Base-by-base conservation (phyloP, 2,888 invertebrate genomes). In the Acanthopleura granulata region DNA sequence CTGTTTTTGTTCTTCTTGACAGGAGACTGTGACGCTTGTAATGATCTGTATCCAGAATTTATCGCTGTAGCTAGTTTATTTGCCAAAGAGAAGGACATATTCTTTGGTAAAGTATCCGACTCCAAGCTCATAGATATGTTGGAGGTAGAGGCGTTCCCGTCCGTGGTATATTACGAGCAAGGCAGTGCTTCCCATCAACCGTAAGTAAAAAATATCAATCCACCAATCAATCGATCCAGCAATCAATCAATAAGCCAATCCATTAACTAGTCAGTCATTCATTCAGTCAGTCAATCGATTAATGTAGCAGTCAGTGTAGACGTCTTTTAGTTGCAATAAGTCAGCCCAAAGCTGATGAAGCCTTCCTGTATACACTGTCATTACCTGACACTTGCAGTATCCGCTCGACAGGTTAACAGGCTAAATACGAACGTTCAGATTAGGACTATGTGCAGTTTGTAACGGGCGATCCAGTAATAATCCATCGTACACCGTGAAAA, bases 11-110 rank as follows among this genome's bases (percentile, higher is more conserved):
- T 40, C 40, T 40, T 57, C 4, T 66, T 66, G 18, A 16, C 66
- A 66, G 66, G 66, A 22, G 80, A 81, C 15, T 85, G 84, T 62
- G 69, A 70, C 0, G 73, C 76, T 49, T 85, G 85, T 74, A 73
- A 79, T 49, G 62, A 76, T n/a, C 72, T 80, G 30, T 85, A 75
- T 70, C 81, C 81, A 0, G 82, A 81, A 50, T 85, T 84, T 78
- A 72, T 83, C 30, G 78, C 79, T 1, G 80, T 82, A 1, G 79
- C 83, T 0, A 82, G 83, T 72, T 76, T 78, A 0, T 85, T 85
- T 73, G 76, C 76, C 12, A 74, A 78, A 18, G 83, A 83, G 50
- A 74, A 78, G n/a, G 81, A 83, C 22, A 80, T 84, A 25, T 76
- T 80, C 66, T 85, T 85, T 75, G 82, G 79, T 14, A 70, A 77